Evolutionary conservation across 2,888 invertebrate species (phyloP), one percentile per base, ranked within the genome.

Genomic region (Dasysyrphus tricinctus): DNA sequence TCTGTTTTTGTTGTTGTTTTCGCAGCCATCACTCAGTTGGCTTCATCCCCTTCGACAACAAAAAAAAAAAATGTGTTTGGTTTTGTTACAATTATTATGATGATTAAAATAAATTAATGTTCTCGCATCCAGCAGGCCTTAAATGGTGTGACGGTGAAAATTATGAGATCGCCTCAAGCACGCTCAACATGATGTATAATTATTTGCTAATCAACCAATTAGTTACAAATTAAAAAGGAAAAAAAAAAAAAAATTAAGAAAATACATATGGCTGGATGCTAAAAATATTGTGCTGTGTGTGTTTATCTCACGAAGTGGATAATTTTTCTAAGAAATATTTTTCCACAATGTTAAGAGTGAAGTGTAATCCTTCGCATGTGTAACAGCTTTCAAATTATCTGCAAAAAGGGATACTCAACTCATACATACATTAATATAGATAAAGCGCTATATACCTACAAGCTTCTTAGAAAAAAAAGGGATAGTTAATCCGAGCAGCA

Each of bases 161-260:
- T 73, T 42, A 69, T 57, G 72, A 69, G 76, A 80, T 67, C 32
- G 73, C 67, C 44, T 14, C 5, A 11, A 49, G 42, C 16, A 49
- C 16, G 63, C 37, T 77, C 81, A 37, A 73, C 69, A 59, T 73
- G 57, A 24, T 63, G 24, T 34, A 14, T 34, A 24, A 49, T 79
- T 75, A 59, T 70, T 74, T 51, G 56, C 51, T 75, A 74, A 80
- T 85, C 73, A 80, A 76, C 76, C 59, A 80, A 70, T 56, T 54
- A 56, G 42, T 37, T 6, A 56, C 8, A 5, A 11, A 57, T 14
- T 19, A 11, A n/a, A n/a, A n/a, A 54, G 2, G 9, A 42, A 65
- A n/a, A 32, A 9, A 63, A 9, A 44, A 63, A n/a, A n/a, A 5
- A 14, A 39, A 16, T 6, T 11, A 65, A 19, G 6, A 39, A 39